Percentiles rank a stretch among this genome's conserved stretches.
These are phyloP conservation scores for Batillaria attramentaria DNA, from an alignment of 1,140 invertebrate genomes.

Conservation along the genomic window DNA sequence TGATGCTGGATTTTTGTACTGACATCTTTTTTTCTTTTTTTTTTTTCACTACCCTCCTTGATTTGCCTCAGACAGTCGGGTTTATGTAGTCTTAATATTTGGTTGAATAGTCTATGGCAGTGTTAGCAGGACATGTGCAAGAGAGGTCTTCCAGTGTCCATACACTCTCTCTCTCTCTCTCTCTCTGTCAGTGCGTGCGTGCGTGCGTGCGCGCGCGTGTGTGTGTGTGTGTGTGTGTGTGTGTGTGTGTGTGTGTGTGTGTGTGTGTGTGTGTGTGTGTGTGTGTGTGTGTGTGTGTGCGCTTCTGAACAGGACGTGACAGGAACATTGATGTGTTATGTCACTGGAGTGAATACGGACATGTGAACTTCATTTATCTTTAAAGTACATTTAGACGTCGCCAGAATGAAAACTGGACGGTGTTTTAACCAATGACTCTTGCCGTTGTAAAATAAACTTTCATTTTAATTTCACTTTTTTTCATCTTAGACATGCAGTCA, in stretches of 20 bases:
- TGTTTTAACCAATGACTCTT: too few relatives aligned
- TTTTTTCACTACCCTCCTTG: too few relatives aligned
- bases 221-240: background rate
- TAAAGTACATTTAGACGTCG: too few relatives aligned
- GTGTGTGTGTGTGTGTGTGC: background rate
- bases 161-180: too few relatives aligned
- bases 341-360: background rate
- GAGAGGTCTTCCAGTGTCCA: too few relatives aligned
- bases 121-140: too few relatives aligned
- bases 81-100: too few relatives aligned
- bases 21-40: too few relatives aligned
- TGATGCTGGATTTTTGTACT: too few relatives aligned
- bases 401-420: too few relatives aligned
- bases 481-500: background rate
- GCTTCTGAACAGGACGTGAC: background rate
- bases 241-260: background rate
- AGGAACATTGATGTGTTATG: background rate
- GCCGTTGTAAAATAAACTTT: background rate
- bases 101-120: too few relatives aligned
- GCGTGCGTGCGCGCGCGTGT: conserved; percentile 15
- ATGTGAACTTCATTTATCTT: background rate
- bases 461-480: background rate
- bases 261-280: background rate
- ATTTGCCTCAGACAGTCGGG: too few relatives aligned
- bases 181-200: background rate